Base-by-base conservation (phyloP, 2,888 invertebrate genomes). In the Leptura quadrifasciata region DNA sequence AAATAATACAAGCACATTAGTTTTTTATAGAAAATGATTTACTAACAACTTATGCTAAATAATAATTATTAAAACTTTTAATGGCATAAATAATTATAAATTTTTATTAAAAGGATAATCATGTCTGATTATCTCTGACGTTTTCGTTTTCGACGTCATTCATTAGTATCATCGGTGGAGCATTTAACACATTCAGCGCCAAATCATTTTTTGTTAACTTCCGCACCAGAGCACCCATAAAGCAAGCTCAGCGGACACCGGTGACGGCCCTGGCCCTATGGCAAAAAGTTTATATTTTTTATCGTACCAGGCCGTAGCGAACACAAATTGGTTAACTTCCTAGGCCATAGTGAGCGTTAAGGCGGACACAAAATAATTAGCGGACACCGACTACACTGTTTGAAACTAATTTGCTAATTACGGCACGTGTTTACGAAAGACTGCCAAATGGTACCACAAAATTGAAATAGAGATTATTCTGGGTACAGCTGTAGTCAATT, bases 381-480 rank as follows among this genome's bases (percentile, higher is more conserved):
- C 27, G 8, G 8, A n/a, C n/a, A n/a, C n/a, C n/a, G n/a, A n/a
- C n/a, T n/a, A 39, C 35, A 39, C 35, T n/a, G n/a, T n/a, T n/a
- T n/a, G n/a, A n/a, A n/a, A 81, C 58, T 79, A 81, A 74, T 77
- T 80, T 75, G 60, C 73, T 8, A 69, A 67, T 67, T 80, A 80
- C 68, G 64, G 58, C 31, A 64, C 70, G 54, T 65, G 76, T 5
- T 64, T 80, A 27, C 60, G 81, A 63, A 75, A 72, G 76, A 76
- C 70, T 10, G 55, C 76, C n/a, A 77, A 77, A 64, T 81, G 80
- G 79, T 80, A 80, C 64, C 47, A 75, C 55, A 80, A 82, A 77
- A 39, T 81, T 54, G 80, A 12, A 10, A 54, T 54, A 54, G 54
- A 54, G n/a, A 54, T 54, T 54, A 54, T 54, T 1, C 1, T n/a